Percentiles rank a stretch among this genome's conserved stretches.
Conservation (phyloP, 2,797 vertebrate genomes). For the Melanotaenia maccullochi region DNA sequence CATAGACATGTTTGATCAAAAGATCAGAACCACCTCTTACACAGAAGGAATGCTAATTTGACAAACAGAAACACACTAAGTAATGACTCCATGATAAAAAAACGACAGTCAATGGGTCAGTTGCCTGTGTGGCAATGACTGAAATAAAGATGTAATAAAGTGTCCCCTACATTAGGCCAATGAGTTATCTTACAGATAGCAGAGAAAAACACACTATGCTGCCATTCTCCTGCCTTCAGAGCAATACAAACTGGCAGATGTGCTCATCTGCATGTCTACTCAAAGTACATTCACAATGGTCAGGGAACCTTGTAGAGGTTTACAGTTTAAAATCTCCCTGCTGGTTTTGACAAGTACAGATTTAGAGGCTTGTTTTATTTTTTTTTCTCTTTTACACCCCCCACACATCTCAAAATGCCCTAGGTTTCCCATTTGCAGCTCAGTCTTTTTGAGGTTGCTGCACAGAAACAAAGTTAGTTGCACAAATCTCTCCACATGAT, state of each 20-base stretch:
- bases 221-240: conserved; percentile 23
- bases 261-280: conserved; percentile 42
- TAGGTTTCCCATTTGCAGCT: conserved; percentile 30
- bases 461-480: conserved; percentile 6
- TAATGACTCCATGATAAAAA: not conserved
- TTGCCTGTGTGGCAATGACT: conserved; percentile 14
- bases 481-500: conserved; percentile 12
- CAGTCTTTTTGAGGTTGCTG: conserved; percentile 34
- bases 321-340: too few relatives aligned
- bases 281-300: conserved; percentile 43
- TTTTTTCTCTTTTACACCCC: too few relatives aligned
- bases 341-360: too few relatives aligned
- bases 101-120: conserved; percentile 14
- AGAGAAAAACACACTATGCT: conserved; percentile 3
- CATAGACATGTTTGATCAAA: not conserved
- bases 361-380: too few relatives aligned
- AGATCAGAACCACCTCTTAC: not conserved
- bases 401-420: too few relatives aligned
- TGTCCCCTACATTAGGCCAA: conserved; percentile 6
- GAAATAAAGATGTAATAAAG: conserved; percentile 18
- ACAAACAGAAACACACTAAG: not conserved
- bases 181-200: conserved; percentile 6
- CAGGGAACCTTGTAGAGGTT: conserved; percentile 16
- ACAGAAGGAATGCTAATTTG: not conserved
- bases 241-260: conserved; percentile 43